Evolutionary conservation across 2,113 vertebrate species (phyloP), one percentile per base, ranked within the genome.

Genomic region (Lampris incognitus): DNA sequence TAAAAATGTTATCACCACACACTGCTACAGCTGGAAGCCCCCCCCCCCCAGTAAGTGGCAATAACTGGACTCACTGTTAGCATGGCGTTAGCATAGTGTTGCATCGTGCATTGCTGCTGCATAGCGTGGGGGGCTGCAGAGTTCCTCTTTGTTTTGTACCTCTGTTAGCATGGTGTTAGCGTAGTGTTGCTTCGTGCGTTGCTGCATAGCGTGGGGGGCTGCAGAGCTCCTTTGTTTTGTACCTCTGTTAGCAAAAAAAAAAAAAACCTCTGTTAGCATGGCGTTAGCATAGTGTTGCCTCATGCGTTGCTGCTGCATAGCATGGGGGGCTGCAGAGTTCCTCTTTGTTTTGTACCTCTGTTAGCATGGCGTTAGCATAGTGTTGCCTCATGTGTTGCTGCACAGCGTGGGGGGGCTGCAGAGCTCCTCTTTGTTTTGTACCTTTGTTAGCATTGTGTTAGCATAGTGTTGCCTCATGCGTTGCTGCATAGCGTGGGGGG

Each of bases 401-500:
- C 66, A 60, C 51, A 54, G 54, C 72, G 72, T 49, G 59, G 67
- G 24, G 24, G 51, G 50, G 46, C 81, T 72, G 66, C 76, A 48
- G 61, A 81, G 89, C 82, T 83, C 74, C 38, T 13, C 71, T 80
- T 76, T 44, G 69, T 77, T 86, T 74, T 72, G 84, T 88, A 87
- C 24, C 24, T 24, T 0, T 24, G 24, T 24, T 24, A 24, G 24
- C 24, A 24, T 24, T 0, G 24, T 24, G 24, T 59, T 48, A 58
- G 42, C 63, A 69, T 52, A 44, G 57, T 41, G 71, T 7, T 61
- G 51, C 63, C 44, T 64, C 6, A 42, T 41, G 44, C 50, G 61
- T 51, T 3, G 0, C 68, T 67, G 78, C 66, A 60, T 55, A 54
- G 54, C 72, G 72, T 49, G 13, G 59, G 67, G 24, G 24, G 24